A percentile compares a stretch with the other conserved stretches of the same genome.
These are phyloP conservation scores for Willowsia nigromaculata DNA, from an alignment of 2,888 invertebrate species.

Conservation along the genomic window DNA sequence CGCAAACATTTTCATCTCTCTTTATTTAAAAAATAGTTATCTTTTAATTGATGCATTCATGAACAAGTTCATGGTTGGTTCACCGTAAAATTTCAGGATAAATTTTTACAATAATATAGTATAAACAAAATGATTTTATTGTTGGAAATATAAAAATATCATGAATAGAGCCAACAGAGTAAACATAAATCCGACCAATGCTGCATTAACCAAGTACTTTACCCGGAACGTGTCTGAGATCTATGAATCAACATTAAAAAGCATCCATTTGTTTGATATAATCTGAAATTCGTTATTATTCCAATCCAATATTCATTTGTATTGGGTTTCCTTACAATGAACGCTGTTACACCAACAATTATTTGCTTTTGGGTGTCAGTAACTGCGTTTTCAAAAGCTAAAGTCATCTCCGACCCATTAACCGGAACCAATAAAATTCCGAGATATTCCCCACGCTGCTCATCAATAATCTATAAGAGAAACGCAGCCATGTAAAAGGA, in stretches of 20 bases:
- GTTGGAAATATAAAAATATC: slow-evolving; percentile 44
- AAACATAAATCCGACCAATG: not conserved
- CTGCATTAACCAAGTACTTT: slow-evolving; percentile 27
- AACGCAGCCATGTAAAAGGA: too few relatives aligned
- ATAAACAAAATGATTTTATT: not conserved
- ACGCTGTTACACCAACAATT: slow-evolving; percentile 39
- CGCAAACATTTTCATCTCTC: too few relatives aligned
- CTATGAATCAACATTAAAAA: not conserved
- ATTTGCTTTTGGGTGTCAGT: slow-evolving; percentile 37
- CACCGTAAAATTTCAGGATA: too few relatives aligned
- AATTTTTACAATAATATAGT: not conserved
- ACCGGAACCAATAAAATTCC: slow-evolving; percentile 40
- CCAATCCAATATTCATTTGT: not conserved
- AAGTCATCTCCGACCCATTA: slow-evolving; percentile 32
- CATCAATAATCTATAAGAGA: slow-evolving; percentile 50
- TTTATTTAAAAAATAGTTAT: too few relatives aligned
- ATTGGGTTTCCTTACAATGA: slow-evolving; percentile 22
- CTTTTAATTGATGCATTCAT: too few relatives aligned
- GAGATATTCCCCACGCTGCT: slow-evolving; percentile 25
- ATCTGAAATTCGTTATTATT: not conserved
- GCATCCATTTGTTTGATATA: not conserved
- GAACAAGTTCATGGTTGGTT: too few relatives aligned
- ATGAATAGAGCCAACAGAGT: not conserved
- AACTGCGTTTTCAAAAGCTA: slow-evolving; percentile 46
- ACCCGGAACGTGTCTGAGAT: slow-evolving; percentile 55